A percentile compares a stretch with the other conserved stretches of the same genome.
phyloP scores from a whole-genome alignment of 2,797 vertebrate genomes.

The Luscinia luscinia region DNA sequence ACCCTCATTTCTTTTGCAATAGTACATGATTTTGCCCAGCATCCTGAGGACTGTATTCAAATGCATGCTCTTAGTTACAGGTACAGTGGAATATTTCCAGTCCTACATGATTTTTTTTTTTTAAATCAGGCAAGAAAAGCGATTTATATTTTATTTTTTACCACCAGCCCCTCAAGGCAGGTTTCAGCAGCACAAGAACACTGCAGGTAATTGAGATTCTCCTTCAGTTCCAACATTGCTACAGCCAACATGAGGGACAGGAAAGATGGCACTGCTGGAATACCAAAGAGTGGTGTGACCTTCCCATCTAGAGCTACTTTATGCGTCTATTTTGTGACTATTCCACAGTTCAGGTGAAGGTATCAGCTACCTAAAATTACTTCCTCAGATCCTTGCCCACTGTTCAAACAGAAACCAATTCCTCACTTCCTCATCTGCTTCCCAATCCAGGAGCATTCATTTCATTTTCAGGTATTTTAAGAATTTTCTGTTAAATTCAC shows the following conservation, averaged over 20 bases:
- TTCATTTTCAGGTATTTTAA: background rate
- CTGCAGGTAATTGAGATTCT: slow-evolving; percentile 23
- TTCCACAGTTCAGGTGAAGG: background rate
- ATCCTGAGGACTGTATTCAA: background rate
- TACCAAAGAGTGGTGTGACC: background rate
- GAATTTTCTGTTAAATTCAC: background rate
- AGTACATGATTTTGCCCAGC: background rate
- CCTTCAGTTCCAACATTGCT: background rate
- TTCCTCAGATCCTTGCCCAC: background rate
- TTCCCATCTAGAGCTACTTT: background rate
- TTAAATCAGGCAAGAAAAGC: background rate
- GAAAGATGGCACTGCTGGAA: background rate
- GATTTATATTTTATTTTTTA: background rate
- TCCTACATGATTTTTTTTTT: accelerated
- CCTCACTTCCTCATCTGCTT: background rate
- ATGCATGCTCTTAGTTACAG: accelerated
- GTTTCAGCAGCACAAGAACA: background rate
- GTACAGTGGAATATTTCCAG: accelerated
- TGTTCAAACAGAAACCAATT: background rate
- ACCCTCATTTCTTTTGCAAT: background rate
- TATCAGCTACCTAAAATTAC: background rate
- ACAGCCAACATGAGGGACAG: background rate
- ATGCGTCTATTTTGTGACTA: background rate
- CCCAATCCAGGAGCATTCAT: background rate
- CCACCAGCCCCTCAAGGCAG: background rate